Base-by-base conservation (phyloP, 2,888 invertebrate genomes). In the Melanargia galathea region DNA sequence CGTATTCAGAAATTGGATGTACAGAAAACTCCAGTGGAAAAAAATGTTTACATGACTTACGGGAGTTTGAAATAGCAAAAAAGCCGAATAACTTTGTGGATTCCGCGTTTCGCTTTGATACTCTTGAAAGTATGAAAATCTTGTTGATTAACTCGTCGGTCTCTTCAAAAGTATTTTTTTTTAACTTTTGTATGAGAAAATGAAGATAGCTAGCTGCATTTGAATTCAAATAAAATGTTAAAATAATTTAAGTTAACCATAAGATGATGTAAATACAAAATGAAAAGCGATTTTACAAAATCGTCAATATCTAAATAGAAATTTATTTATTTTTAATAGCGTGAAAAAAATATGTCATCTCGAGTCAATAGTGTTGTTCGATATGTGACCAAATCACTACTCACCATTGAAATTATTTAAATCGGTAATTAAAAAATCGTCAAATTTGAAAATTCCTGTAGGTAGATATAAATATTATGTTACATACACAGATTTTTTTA, bases 141-240 rank as follows among this genome's bases (percentile, higher is more conserved):
- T 78, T 81, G 81, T 82, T 87, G 85, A 87, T 87, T 86, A 87
- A 80, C 82, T 80, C 77, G 77, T 75, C 76, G 79, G 77, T 83
- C 83, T 82, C 80, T 79, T 63, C 60, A 59, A 43, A 68, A 65
- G 49, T 63, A 61, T 58, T 68, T 68, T 64, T 62, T 57, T 58
- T 66, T 64, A 51, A 55, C 52, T 66, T 48, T 65, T 63, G 45
- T 55, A 59, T 40, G 58, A 58, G 58, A 38, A 54, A 63, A 61
- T 56, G 56, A 22, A 59, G 54, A 63, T 65, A 61, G 54, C 63
- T 65, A 61, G 54, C 63, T 65, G 63, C 38, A 63, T 54, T 63
- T 52, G 60, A 45, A 48, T 49, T 43, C 24, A 24, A 59, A 56
- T 43, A 30, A 56, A 43, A 43, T 56, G 43, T 26, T 43, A 26